Base-by-base conservation (phyloP, 2,888 invertebrate genomes). In the Eristalis pertinax region DNA sequence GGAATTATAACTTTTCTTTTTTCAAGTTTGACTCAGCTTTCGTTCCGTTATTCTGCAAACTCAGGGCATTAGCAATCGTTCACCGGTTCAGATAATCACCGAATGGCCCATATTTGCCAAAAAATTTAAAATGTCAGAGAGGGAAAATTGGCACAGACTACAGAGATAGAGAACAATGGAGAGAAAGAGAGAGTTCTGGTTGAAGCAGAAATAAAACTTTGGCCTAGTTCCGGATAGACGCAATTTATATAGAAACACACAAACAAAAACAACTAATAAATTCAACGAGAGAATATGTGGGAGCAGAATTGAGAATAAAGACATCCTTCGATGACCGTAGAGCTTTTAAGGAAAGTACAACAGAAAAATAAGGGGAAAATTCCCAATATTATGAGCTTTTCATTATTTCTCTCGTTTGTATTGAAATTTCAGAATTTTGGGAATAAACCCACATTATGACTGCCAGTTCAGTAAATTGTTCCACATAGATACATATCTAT, bases 141-240 rank as follows among this genome's bases (percentile, higher is more conserved):
- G 5, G 1, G 32, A 24, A 50, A 19, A 50, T 8, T 19, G n/a
- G n/a, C 1, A n/a, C n/a, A n/a, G n/a, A n/a, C n/a, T n/a, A 43
- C 43, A 70, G 69, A 60, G 10, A 24, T 24, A 43, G 41, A 74
- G 11, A 32, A 24, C 56, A 32, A n/a, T 13, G 11, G 10, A 50
- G 13, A 63, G 60, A 38, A 15, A 10, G 35, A 24, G 35, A 70
- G 38, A 38, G 58, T 15, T n/a, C 19, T n/a, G 19, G 50, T 50
- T 50, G 2, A 50, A 24, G 35, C 24, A 78, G 41, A 65, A 64
- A 69, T 24, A 35, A 67, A 73, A 79, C 79, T 79, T 79, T 79
- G 79, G 65, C 79, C 79, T 79, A 79, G 41, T 79, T 79, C 73
- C 58, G 58, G 60, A 79, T 72, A 79, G 79, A 72, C 72, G 32